These are phyloP conservation scores for Campylorhamphus procurvoides DNA, from an alignment of 2,113 vertebrate genomes.

Conservation along the genomic window DNA sequence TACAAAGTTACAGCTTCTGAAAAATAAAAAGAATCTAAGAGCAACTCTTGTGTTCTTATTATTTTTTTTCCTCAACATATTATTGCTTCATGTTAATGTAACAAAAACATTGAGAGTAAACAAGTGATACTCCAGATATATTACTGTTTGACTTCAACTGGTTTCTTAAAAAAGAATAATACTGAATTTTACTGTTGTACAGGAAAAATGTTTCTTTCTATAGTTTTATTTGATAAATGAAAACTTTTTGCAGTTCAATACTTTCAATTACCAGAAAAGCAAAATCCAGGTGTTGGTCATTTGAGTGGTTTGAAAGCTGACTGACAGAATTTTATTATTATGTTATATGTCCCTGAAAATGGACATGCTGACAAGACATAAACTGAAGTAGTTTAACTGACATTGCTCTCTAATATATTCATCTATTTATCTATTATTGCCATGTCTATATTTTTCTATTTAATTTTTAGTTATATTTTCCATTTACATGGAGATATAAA, in stretches of 20 bases:
- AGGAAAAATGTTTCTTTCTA: not conserved
- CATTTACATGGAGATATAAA: slow-evolving; percentile 30
- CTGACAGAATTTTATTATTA: not conserved
- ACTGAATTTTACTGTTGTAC: not conserved
- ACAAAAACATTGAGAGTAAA: not conserved
- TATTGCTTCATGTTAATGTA: not conserved
- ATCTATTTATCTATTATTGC: slow-evolving; percentile 29
- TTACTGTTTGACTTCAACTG: not conserved
- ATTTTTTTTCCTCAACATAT: not conserved
- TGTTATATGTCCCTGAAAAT: not conserved
- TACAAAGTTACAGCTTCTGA: not conserved
- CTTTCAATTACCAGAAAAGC: not conserved
- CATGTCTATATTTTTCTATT: slow-evolving; percentile 7
- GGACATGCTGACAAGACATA: not conserved
- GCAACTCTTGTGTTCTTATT: not conserved
- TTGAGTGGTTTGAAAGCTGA: not conserved
- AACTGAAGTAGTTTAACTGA: not conserved
- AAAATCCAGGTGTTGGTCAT: not conserved
- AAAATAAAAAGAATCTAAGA: not conserved
- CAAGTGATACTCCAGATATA: not conserved
- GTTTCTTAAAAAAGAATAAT: not conserved
- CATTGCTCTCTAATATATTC: not conserved
- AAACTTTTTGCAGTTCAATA: not conserved
- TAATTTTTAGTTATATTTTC: slow-evolving; percentile 18
- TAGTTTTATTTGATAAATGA: not conserved